These are phyloP conservation scores for Psittacula cyanocephala DNA, from an alignment of 2,113 vertebrate genomes.

Conservation along the genomic window DNA sequence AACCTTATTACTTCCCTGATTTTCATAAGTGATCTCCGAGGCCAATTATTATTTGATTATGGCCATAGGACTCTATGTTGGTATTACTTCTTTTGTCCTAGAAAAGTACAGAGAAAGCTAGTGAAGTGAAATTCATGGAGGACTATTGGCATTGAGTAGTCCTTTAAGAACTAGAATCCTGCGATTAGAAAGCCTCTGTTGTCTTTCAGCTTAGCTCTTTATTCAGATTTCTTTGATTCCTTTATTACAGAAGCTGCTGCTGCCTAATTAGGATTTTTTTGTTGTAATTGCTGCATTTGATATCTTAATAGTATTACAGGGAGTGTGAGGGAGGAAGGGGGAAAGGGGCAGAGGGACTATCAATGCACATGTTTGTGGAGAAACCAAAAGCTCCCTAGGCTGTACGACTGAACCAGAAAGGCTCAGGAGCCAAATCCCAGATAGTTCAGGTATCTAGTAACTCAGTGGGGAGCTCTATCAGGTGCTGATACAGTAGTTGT, in stretches of 20 bases:
- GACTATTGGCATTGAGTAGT: not conserved
- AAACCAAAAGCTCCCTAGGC: slow-evolving; percentile 1
- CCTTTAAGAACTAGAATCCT: slow-evolving; percentile 63
- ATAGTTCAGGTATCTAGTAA: not conserved
- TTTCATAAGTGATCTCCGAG: slow-evolving; percentile 76
- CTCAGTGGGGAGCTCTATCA: not conserved
- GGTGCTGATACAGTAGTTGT: not conserved
- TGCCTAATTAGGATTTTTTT: slow-evolving; percentile 75
- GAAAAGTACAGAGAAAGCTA: slow-evolving; percentile 28
- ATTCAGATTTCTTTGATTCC: slow-evolving; percentile 57
- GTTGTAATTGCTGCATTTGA: slow-evolving; percentile 72
- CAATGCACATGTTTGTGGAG: slow-evolving; percentile 17
- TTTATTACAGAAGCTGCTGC: slow-evolving; percentile 59
- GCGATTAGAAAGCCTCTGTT: slow-evolving; percentile 39
- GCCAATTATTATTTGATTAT: slow-evolving; percentile 78
- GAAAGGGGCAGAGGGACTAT: slow-evolving; percentile 52
- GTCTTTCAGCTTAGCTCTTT: slow-evolving; percentile 42
- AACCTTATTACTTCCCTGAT: slow-evolving; percentile 80
- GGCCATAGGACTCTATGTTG: slow-evolving; percentile 66
- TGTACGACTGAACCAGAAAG: not conserved
- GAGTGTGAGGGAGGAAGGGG: slow-evolving; percentile 19
- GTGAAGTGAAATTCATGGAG: slow-evolving; percentile 2
- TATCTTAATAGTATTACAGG: slow-evolving; percentile 73
- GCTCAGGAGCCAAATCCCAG: not conserved
- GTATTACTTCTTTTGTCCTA: slow-evolving; percentile 50